Evolutionary conservation across 2,113 vertebrate genomes (phyloP), one percentile per base, ranked within the genome.

Genomic region (Microtus richardsoni): DNA sequence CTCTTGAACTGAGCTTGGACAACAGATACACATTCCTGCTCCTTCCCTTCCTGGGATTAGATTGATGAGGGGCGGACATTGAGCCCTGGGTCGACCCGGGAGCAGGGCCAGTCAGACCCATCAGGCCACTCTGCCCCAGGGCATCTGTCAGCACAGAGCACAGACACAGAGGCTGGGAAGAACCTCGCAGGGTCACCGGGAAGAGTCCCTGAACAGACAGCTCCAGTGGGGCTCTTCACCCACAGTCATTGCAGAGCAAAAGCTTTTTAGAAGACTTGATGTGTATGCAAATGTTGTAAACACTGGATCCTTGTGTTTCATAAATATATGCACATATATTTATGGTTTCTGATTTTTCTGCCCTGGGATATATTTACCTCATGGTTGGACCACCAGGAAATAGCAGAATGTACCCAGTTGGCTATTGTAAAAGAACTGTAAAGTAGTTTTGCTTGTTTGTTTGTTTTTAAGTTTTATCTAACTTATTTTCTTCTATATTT

Each of bases 201-300:
- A 9, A 44, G 14, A 41, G 10, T 58, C 88, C 60, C 86, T 88
- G 83, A 70, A 47, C n/a, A 84, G n/a, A 88, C 28, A 21, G 70
- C 75, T 84, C 36, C 80, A 1, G 14, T 66, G 79, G 62, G 68
- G 47, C 30, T 95, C 58, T 92, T 87, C 44, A 52, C 91, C 36
- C 68, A 84, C 87, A 95, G 95, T 96, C 75, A 74, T 84, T 68
- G 80, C n/a, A 85, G 82, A 91, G 89, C 94, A 91, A 88, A 95
- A 75, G 90, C 44, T 60, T 52, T 5, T 12, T 44, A 74, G 52
- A 21, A 58, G 77, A 71, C 95, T 95, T 89, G 71, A 88, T 85
- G 83, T 91, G 78, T 54, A 75, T 77, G 70, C 47, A 95, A 95
- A 89, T 93, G 87, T 19, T 2, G 49, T 11, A 2, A 49, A 33